phyloP scores from a whole-genome alignment of 2,797 vertebrate species.

The Megaceryle alcyon region DNA sequence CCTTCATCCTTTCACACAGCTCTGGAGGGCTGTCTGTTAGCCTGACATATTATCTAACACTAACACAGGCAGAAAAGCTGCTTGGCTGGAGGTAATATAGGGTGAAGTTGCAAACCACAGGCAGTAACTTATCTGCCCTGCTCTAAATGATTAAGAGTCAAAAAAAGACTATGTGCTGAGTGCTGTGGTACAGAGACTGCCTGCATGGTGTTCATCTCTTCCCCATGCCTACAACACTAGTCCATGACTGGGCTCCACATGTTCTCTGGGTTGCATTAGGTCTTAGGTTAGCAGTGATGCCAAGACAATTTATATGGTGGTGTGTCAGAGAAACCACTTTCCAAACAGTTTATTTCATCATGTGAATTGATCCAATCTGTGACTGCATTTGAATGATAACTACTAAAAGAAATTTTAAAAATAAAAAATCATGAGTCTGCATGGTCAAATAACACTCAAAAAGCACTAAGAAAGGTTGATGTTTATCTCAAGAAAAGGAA shows the following conservation, averaged over 20 bases:
- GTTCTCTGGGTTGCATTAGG: background rate
- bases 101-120: background rate
- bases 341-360: background rate
- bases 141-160: background rate
- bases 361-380: background rate
- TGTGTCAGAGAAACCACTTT: background rate
- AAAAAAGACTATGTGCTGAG: background rate
- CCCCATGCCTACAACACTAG: rapidly evolving
- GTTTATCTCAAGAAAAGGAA: background rate
- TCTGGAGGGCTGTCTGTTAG: background rate
- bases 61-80: background rate
- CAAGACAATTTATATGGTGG: background rate
- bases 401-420: background rate
- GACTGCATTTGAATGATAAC: background rate
- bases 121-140: background rate
- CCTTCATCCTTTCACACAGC: background rate
- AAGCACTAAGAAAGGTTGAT: background rate
- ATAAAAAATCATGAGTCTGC: background rate
- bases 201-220: background rate
- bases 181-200: background rate
- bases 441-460: background rate
- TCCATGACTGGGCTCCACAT: background rate
- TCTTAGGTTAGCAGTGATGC: background rate
- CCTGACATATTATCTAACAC: background rate
- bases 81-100: background rate